Conservation (phyloP, 2,888 invertebrate species). For the Piscicola geometra region DNA sequence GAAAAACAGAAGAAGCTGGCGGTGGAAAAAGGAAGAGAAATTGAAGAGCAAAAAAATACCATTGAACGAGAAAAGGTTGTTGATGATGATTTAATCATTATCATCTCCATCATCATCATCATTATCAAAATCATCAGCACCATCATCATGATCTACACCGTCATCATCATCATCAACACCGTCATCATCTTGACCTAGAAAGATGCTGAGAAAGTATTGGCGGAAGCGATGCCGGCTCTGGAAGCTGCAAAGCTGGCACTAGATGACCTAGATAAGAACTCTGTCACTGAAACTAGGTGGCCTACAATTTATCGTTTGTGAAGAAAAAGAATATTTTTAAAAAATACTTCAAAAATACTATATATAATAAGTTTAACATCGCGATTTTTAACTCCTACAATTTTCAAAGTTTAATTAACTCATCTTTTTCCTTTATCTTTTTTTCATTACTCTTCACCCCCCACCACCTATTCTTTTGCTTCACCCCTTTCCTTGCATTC, state of each 20-base stretch:
- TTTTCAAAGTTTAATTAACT: not conserved
- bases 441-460: not conserved
- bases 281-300: slow-evolving; percentile 79
- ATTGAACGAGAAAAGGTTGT: slow-evolving; percentile 72
- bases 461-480: no score
- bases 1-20: slow-evolving; percentile 75
- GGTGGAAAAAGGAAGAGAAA: slow-evolving; percentile 72
- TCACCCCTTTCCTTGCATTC: no score
- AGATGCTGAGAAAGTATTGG: slow-evolving; percentile 75
- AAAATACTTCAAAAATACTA: no score
- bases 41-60: slow-evolving; percentile 73
- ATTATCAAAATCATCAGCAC: not conserved
- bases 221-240: slow-evolving; percentile 76
- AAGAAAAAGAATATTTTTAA: no score
- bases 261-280: slow-evolving; percentile 76
- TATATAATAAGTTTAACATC: no score
- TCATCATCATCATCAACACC: no score
- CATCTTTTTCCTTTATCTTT: not conserved
- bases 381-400: no score
- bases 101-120: no score
- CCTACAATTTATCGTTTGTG: no score
- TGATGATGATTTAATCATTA: no score
- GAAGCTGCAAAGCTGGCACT: slow-evolving; percentile 75
- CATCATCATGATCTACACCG: not conserved
- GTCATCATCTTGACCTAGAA: no score